phyloP scores from a whole-genome alignment of 2,113 vertebrate species.

The Patagioenas fasciata region DNA sequence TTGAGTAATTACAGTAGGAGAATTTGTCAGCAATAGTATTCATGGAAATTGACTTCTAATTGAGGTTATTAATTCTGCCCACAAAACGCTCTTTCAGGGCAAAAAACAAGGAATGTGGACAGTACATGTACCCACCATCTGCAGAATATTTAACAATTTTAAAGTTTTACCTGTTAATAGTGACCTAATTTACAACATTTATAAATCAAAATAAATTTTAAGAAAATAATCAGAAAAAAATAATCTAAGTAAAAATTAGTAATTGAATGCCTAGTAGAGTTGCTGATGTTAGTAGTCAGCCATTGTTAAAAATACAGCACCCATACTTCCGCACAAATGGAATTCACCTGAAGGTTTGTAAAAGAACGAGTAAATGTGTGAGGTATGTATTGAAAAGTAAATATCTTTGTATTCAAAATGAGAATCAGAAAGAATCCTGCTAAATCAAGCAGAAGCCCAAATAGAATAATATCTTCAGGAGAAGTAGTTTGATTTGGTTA shows the following conservation, averaged over 20 bases:
- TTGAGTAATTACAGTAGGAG: neutral
- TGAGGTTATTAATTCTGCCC: neutral
- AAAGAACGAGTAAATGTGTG: neutral
- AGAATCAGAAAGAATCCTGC: neutral
- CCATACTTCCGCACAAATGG: rapidly evolving
- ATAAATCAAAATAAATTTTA: neutral
- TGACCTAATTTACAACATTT: neutral
- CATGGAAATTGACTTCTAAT: neutral
- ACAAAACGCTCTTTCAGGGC: neutral
- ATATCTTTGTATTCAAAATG: neutral
- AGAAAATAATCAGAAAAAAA: neutral
- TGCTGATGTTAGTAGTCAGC: neutral
- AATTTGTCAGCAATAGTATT: neutral
- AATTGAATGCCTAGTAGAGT: neutral
- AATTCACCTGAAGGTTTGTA: neutral
- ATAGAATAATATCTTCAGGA: neutral
- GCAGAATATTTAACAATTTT: neutral
- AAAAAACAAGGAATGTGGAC: neutral
- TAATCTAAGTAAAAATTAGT: neutral
- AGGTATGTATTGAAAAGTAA: neutral
- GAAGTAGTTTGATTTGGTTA: neutral
- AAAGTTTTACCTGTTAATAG: neutral
- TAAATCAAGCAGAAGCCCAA: neutral
- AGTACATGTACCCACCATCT: neutral
- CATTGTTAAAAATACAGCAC: neutral